Conservation (phyloP, 2,888 invertebrate species). For the Scaptomyza reducta region DNA sequence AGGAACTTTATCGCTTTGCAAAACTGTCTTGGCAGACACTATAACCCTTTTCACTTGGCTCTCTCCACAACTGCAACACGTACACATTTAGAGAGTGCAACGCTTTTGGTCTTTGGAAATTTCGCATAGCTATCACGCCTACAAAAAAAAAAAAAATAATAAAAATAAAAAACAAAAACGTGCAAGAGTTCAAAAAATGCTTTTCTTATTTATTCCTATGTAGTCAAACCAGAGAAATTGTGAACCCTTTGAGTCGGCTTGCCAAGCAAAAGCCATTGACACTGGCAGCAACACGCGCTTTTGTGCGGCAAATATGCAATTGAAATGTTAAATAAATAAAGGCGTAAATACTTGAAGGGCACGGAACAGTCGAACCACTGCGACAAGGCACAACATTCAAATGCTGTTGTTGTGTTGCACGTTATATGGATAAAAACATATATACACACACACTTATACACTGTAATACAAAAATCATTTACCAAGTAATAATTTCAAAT, state of each 20-base stretch:
- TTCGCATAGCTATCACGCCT: constrained; percentile 66
- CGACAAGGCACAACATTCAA: constrained; percentile 56
- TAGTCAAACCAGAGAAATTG: constrained; percentile 32
- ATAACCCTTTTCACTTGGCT: constrained; percentile 16
- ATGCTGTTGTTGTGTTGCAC: constrained; percentile 49
- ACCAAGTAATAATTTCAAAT: neutral
- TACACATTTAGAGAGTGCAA: constrained; percentile 57
- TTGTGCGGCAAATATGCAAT: constrained; percentile 81
- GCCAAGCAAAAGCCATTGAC: constrained; percentile 77
- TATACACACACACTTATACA: constrained; percentile 23
- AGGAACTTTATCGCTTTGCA: no score
- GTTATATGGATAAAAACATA: constrained; percentile 19
- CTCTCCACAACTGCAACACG: constrained; percentile 40
- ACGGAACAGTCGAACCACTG: constrained; percentile 27
- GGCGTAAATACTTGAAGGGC: constrained; percentile 80
- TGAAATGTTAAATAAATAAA: constrained; percentile 84
- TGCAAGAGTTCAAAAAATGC: constrained; percentile 57
- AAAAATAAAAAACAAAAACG: constrained; percentile 43
- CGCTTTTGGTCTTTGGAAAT: constrained; percentile 49
- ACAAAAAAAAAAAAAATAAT: constrained; percentile 34
- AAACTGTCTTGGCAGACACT: constrained; percentile 18
- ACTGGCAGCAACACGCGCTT: constrained; percentile 77
- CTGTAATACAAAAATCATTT: neutral
- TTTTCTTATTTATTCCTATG: constrained; percentile 1
- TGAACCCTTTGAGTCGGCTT: constrained; percentile 48